These are phyloP conservation scores for Drosophila buzzatii DNA, from an alignment of 2,888 invertebrate species.

Conservation along the genomic window DNA sequence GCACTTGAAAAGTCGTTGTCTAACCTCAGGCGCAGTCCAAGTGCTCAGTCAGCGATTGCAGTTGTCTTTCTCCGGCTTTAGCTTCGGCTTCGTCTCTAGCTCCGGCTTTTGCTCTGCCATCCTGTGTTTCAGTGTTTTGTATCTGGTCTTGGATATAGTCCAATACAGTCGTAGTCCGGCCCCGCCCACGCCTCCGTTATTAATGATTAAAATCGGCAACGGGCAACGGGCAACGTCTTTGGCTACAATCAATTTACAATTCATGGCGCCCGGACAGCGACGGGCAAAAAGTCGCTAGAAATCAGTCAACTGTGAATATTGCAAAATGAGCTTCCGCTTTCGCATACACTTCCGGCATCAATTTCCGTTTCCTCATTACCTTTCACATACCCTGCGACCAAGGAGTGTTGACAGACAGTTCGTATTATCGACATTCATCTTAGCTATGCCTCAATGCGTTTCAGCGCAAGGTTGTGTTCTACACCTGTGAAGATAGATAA, in stretches of 20 bases:
- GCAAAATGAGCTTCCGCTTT: conserved; percentile 80
- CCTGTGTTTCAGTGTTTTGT: conserved; percentile 11
- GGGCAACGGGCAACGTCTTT: conserved; percentile 54
- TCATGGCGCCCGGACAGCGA: conserved; percentile 53
- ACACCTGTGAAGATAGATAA: background rate
- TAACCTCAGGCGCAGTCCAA: conserved; percentile 62
- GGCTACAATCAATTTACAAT: conserved; percentile 77
- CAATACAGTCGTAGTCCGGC: conserved; percentile 11
- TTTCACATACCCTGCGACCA: conserved; percentile 52
- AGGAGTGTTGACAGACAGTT: conserved; percentile 4
- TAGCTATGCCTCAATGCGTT: background rate
- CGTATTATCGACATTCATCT: conserved; percentile 10
- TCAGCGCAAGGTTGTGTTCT: background rate
- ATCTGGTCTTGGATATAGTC: conserved; percentile 37
- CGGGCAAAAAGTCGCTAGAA: conserved; percentile 67
- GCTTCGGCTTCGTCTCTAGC: background rate
- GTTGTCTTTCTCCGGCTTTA: background rate
- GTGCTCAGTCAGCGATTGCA: conserved; percentile 33
- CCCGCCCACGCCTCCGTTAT: conserved; percentile 45
- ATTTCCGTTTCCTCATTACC: conserved; percentile 81
- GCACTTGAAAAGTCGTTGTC: conserved; percentile 63
- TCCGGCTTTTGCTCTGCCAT: background rate
- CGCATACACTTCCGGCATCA: conserved; percentile 77
- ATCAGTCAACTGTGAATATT: conserved; percentile 76
- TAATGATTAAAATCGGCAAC: conserved; percentile 69